Conservation (phyloP, 2,797 vertebrate genomes). For the Brotogeris chrysoptera region DNA sequence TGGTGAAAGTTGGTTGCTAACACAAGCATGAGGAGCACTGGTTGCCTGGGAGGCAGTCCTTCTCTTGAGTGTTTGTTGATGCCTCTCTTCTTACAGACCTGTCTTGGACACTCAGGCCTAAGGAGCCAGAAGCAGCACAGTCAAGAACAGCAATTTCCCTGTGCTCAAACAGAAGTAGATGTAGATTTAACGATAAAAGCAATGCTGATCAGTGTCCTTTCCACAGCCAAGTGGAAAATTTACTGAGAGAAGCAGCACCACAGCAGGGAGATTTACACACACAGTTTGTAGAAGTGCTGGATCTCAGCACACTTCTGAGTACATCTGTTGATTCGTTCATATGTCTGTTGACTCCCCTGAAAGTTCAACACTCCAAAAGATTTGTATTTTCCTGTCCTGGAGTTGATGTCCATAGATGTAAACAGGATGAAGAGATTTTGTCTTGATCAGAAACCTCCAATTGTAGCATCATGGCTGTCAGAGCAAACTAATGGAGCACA, state of each 20-base stretch:
- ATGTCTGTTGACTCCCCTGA: background rate
- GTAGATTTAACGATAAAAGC: background rate
- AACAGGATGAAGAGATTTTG: background rate
- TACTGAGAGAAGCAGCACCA: background rate
- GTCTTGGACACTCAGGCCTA: background rate
- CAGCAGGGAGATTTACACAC: background rate
- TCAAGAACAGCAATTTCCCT: background rate
- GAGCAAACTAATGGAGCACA: background rate
- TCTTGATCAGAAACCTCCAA: background rate
- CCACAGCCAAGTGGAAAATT: background rate
- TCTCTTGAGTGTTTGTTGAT: background rate
- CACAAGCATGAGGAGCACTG: rapidly evolving
- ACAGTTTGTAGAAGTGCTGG: background rate
- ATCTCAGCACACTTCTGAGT: background rate
- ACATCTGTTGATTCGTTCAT: background rate
- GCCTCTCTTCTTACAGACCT: background rate
- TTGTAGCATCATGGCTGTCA: background rate
- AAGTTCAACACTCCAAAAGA: background rate
- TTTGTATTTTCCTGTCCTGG: background rate
- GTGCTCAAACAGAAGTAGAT: background rate
- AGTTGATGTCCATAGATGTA: background rate
- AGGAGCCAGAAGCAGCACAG: background rate
- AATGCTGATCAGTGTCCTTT: background rate
- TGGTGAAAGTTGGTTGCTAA: background rate
- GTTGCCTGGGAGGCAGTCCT: background rate